These are phyloP conservation scores for Arremon brunneinucha DNA, from an alignment of 2,797 vertebrate species.

Conservation along the genomic window DNA sequence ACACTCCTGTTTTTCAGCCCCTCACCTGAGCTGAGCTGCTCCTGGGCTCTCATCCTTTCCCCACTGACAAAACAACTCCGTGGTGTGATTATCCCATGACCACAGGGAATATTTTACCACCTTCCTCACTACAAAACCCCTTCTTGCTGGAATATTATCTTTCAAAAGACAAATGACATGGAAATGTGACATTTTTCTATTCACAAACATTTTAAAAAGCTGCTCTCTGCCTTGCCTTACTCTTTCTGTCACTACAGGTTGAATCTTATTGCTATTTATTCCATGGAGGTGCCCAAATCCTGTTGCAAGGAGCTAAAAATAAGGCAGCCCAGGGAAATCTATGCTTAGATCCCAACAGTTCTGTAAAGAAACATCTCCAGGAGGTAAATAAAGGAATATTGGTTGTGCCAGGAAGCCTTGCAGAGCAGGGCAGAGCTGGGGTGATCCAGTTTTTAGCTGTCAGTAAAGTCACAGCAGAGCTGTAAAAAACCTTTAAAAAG, in stretches of 20 bases:
- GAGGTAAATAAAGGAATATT: neutral
- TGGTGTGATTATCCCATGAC: neutral
- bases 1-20: fast-evolving
- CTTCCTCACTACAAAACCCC: neutral
- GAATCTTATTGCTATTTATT: neutral
- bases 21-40: neutral
- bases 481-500: neutral
- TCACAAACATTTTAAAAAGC: neutral
- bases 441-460: neutral
- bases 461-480: neutral
- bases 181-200: neutral
- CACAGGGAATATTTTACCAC: neutral
- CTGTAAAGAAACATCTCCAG: neutral
- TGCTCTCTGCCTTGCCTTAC: neutral
- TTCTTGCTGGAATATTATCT: neutral
- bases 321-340: neutral
- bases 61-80: fast-evolving
- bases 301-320: neutral
- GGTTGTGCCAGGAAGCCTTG: neutral
- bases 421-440: neutral
- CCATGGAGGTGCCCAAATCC: neutral
- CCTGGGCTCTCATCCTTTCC: neutral
- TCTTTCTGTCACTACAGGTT: neutral
- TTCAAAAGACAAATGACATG: neutral
- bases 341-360: neutral